A percentile compares a stretch with the other conserved stretches of the same genome.
Evolutionary conservation across 2,113 vertebrate genomes (phyloP).

Genomic region (Suncus etruscus): DNA sequence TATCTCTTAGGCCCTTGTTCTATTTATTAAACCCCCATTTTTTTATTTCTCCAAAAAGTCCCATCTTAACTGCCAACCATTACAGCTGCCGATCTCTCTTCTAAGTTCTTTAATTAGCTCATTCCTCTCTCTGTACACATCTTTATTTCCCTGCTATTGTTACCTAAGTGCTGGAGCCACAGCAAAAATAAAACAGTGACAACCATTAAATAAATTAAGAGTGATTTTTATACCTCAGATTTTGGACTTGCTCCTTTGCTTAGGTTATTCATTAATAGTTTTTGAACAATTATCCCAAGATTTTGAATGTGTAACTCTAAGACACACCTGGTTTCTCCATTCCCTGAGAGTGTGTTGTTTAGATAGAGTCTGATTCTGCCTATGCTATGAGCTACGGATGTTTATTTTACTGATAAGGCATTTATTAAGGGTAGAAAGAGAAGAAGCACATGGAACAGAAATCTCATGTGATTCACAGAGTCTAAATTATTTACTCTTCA

Average conservation of each 20-base stretch:
- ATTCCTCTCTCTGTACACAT: neutral
- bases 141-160: neutral
- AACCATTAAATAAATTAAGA: neutral
- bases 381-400: neutral
- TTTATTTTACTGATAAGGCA: conserved; percentile 42
- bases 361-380: neutral
- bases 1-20: too few relatives aligned
- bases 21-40: neutral
- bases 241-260: neutral
- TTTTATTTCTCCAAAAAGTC: neutral
- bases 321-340: neutral
- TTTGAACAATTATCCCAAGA: neutral
- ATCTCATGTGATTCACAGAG: neutral
- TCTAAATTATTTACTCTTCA: conserved; percentile 43
- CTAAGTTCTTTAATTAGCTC: neutral
- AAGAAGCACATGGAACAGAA: neutral
- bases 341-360: neutral
- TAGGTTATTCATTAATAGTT: neutral
- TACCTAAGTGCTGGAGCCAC: neutral
- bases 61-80: neutral
- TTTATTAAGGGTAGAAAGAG: neutral
- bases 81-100: neutral
- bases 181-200: neutral
- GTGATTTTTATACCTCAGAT: neutral
- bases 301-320: neutral